Conservation (phyloP, 2,888 invertebrate species). For the Spicauda simplicius region DNA sequence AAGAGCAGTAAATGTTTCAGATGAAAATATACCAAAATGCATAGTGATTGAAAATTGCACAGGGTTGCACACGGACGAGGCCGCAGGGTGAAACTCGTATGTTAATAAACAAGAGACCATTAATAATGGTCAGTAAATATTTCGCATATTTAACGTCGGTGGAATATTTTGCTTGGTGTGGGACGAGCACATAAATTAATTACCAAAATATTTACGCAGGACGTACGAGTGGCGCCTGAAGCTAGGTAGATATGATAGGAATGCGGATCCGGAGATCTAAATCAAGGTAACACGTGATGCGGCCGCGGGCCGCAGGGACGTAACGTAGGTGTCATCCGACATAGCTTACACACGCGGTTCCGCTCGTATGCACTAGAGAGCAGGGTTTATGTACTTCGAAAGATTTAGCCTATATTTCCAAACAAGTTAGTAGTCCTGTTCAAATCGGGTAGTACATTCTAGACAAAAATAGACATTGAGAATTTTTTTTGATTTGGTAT, state of each 20-base stretch:
- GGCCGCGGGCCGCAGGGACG: constrained; percentile 46
- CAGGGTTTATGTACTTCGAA: too few species aligned
- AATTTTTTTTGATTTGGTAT: too few species aligned
- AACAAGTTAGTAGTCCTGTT: too few species aligned
- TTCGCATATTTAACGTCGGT: constrained; percentile 58
- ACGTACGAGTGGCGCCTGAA: constrained; percentile 64
- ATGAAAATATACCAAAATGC: too few species aligned
- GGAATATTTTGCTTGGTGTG: constrained; percentile 55
- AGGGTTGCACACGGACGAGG: neutral
- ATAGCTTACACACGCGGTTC: neutral
- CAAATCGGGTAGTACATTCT: too few species aligned
- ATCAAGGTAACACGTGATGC: constrained; percentile 69
- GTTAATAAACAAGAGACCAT: constrained; percentile 36
- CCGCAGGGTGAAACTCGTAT: constrained; percentile 6
- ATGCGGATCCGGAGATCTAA: constrained; percentile 80
- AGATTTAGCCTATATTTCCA: too few species aligned
- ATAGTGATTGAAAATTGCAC: neutral
- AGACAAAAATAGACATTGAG: too few species aligned
- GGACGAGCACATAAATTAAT: constrained; percentile 63
- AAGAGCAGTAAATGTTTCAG: too few species aligned
- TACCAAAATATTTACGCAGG: constrained; percentile 79
- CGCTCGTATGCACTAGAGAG: neutral
- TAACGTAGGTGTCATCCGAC: constrained; percentile 48
- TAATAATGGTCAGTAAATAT: constrained; percentile 47
- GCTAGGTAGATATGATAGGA: constrained; percentile 65